These are phyloP conservation scores for Babyrousa celebensis DNA, from an alignment of 2,797 vertebrate species.

Conservation along the genomic window DNA sequence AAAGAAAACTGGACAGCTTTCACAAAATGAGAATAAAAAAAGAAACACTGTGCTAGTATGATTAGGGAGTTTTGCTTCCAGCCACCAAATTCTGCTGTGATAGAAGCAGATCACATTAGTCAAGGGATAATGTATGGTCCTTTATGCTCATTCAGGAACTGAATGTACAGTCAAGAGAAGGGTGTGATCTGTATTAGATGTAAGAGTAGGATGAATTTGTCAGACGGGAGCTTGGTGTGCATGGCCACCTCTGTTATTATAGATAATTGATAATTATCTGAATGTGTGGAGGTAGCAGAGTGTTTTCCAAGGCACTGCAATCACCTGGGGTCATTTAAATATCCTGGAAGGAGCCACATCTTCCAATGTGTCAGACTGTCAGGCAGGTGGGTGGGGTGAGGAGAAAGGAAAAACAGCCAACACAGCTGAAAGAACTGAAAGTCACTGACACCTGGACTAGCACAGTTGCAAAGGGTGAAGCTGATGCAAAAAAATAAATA, in stretches of 20 bases:
- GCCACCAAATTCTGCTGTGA: neutral
- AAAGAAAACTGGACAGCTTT: neutral
- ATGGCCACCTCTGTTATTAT: constrained; percentile 34
- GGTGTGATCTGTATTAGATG: constrained; percentile 58
- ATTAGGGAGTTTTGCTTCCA: neutral
- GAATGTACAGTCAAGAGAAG: constrained; percentile 34
- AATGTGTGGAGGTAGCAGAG: constrained; percentile 9
- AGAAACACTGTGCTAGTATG: neutral
- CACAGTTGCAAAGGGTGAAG: constrained; percentile 81
- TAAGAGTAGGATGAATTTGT: constrained; percentile 74
- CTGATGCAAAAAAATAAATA: constrained; percentile 84
- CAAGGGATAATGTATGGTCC: constrained; percentile 59
- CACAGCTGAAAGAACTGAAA: constrained; percentile 62
- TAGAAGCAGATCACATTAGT: constrained; percentile 55
- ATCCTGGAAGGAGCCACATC: constrained; percentile 74
- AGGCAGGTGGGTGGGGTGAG: constrained; percentile 1
- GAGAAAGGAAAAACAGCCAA: constrained; percentile 66
- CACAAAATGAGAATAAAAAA: neutral
- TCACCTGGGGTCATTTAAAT: neutral
- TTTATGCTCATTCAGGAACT: constrained; percentile 63
- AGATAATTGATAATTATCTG: constrained; percentile 73
- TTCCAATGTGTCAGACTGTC: constrained; percentile 80
- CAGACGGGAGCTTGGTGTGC: constrained; percentile 67
- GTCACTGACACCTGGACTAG: constrained; percentile 82
- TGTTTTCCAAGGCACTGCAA: constrained; percentile 70